Conservation (phyloP, 2,888 invertebrate genomes). For the Argyresthia albistria region DNA sequence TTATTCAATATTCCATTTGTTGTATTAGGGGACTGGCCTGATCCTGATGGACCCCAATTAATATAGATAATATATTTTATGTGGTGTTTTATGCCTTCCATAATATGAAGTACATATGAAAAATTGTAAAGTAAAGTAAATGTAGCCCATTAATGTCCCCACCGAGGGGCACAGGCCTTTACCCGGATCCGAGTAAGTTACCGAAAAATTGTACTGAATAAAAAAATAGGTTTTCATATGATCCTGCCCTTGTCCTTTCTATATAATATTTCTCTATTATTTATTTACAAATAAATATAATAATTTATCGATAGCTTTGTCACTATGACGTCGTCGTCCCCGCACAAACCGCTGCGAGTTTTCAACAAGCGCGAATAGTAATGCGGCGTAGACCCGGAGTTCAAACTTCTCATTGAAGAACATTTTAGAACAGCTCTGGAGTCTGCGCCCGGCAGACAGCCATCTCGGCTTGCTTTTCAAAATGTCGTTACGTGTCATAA, state of each 20-base stretch:
- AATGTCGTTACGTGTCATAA: too few relatives aligned
- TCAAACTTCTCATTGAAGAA: constrained; percentile 38
- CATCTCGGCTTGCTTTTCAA: too few relatives aligned
- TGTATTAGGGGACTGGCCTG: too few relatives aligned
- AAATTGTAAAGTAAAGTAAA: too few relatives aligned
- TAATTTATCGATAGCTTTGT: constrained; percentile 1
- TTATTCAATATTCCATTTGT: background rate
- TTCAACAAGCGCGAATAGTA: constrained; percentile 30
- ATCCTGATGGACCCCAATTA: too few relatives aligned
- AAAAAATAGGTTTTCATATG: background rate
- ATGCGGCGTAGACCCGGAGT: constrained; percentile 32
- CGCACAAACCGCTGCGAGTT: constrained; percentile 18
- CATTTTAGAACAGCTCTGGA: constrained; percentile 28
- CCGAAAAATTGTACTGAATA: too few relatives aligned
- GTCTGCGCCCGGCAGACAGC: constrained; percentile 15
- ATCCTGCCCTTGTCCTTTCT: background rate
- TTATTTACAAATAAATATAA: background rate
- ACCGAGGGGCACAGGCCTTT: too few relatives aligned
- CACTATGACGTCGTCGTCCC: constrained; percentile 8
- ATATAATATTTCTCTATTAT: background rate
- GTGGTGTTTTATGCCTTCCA: too few relatives aligned
- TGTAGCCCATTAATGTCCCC: too few relatives aligned
- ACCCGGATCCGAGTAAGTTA: too few relatives aligned
- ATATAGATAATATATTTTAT: too few relatives aligned
- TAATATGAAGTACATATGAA: too few relatives aligned